These are phyloP conservation scores for Mugil cephalus DNA, from an alignment of 2,113 vertebrate species.

Conservation along the genomic window DNA sequence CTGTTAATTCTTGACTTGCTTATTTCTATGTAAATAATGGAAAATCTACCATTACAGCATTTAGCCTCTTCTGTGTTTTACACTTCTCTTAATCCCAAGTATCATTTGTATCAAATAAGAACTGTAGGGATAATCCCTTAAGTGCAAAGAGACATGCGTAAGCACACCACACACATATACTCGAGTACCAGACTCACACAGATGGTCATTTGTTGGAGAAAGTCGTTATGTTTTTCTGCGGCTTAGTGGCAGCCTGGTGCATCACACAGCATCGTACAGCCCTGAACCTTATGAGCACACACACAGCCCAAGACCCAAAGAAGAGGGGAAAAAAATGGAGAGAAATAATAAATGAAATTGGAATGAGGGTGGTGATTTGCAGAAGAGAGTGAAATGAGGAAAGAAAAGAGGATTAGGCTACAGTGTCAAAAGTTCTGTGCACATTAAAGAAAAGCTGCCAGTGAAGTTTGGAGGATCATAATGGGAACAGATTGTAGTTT, in stretches of 20 bases:
- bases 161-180: constrained; percentile 18
- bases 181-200: constrained; percentile 28
- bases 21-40: background rate
- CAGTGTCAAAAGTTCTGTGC: constrained; percentile 47
- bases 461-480: constrained; percentile 25
- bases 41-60: background rate
- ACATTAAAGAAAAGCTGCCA: constrained; percentile 26
- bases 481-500: background rate
- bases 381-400: constrained; percentile 33
- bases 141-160: constrained; percentile 7
- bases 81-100: constrained; percentile 17
- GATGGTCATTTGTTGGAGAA: constrained; percentile 50
- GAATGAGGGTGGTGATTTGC: constrained; percentile 31
- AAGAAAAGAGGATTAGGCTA: constrained; percentile 67
- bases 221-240: constrained; percentile 11
- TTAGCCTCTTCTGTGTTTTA: background rate
- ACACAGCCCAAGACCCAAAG: background rate
- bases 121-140: constrained; percentile 34
- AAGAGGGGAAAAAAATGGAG: too few species aligned
- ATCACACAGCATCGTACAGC: constrained; percentile 15
- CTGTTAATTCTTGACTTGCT: background rate
- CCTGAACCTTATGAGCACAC: background rate
- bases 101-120: constrained; percentile 40
- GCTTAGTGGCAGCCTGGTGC: constrained; percentile 39
- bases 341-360: constrained; percentile 30